phyloP scores from a whole-genome alignment of 2,797 vertebrate genomes.

The Danio albolineatus region DNA sequence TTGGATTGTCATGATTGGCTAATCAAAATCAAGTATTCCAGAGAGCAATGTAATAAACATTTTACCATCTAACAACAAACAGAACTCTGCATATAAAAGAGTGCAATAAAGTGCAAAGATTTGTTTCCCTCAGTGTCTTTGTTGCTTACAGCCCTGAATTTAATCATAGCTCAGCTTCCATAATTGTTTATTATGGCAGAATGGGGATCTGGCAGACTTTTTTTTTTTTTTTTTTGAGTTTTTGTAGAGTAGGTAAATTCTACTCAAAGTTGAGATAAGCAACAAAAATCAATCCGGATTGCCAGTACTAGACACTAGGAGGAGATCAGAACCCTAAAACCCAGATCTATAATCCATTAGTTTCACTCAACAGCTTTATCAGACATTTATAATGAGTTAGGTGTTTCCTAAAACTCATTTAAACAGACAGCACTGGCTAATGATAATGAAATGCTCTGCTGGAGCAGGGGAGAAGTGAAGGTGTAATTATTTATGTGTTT shows the following conservation, averaged over 20 bases:
- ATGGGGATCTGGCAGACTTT: neutral
- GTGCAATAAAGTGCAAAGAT: too few relatives aligned
- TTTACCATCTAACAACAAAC: too few relatives aligned
- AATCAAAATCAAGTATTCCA: too few relatives aligned
- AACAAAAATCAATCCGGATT: conserved; percentile 3
- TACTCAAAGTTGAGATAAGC: neutral
- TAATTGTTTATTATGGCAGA: neutral
- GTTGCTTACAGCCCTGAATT: neutral
- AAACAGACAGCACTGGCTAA: neutral
- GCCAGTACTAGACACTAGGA: neutral
- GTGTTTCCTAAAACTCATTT: conserved; percentile 3
- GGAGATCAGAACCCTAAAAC: conserved; percentile 8
- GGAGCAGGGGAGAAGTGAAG: neutral
- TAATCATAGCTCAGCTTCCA: neutral
- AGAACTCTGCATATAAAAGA: too few relatives aligned
- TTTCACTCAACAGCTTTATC: neutral
- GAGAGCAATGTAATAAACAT: too few relatives aligned
- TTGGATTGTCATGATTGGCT: too few relatives aligned
- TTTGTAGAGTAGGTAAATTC: conserved; percentile 8
- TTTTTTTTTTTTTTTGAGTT: too few relatives aligned
- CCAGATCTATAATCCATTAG: neutral
- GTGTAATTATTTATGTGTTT: conserved; percentile 26
- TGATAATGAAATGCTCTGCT: neutral
- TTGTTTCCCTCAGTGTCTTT: too few relatives aligned
- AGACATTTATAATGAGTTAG: neutral